phyloP scores from a whole-genome alignment of 2,797 vertebrate genomes.

The Schizopygopsis malacanthus region DNA sequence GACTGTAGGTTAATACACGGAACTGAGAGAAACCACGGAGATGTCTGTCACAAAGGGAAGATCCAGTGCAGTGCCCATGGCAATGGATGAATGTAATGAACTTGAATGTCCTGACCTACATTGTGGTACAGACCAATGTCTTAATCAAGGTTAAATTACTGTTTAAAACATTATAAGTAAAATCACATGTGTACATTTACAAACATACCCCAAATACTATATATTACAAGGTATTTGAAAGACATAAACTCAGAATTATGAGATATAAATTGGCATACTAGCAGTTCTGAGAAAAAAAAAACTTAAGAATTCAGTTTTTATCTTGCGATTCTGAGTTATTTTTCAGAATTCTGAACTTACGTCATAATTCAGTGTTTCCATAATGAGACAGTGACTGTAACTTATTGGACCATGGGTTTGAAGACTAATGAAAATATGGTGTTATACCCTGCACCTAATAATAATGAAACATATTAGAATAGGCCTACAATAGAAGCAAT shows the following conservation, averaged over 20 bases:
- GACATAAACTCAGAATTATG: neutral
- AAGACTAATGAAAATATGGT: neutral
- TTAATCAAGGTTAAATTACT: neutral
- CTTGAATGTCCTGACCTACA: constrained; percentile 24
- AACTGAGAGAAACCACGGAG: neutral
- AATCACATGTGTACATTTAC: neutral
- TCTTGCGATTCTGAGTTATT: too few species aligned
- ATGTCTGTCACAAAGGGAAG: constrained; percentile 27
- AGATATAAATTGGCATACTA: neutral
- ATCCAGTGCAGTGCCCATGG: neutral
- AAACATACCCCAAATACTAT: neutral
- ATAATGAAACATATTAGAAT: neutral
- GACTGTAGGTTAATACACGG: neutral
- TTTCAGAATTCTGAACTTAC: too few species aligned
- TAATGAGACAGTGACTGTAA: neutral
- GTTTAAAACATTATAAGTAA: neutral
- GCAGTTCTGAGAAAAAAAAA: neutral
- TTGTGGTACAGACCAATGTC: neutral
- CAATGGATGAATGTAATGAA: neutral
- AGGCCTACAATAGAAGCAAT: neutral
- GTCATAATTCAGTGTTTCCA: neutral
- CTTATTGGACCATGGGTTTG: neutral
- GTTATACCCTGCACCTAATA: neutral
- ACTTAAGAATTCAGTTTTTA: neutral
- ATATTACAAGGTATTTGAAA: neutral